Conservation (phyloP, 2,797 vertebrate species). For the Crax fasciolata region DNA sequence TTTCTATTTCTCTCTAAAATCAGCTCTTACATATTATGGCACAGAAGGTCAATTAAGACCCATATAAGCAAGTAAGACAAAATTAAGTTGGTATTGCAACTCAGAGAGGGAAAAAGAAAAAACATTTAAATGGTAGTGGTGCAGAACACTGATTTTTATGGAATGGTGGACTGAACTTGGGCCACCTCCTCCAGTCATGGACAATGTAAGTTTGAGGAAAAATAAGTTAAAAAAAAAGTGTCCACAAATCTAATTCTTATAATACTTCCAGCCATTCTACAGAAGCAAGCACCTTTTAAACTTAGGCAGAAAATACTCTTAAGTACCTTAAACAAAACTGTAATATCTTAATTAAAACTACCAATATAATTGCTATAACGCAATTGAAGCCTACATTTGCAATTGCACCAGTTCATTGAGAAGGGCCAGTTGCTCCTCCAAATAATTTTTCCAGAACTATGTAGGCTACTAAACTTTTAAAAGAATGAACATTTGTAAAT, state of each 20-base stretch:
- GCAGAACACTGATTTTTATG: not conserved
- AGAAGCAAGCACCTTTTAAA: not conserved
- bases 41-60: not conserved
- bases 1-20: not conserved
- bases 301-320: not conserved
- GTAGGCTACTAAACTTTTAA: not conserved
- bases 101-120: not conserved
- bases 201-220: not conserved
- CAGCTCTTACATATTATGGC: not conserved
- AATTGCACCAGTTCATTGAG: not conserved
- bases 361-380: not conserved
- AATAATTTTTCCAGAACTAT: not conserved
- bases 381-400: not conserved
- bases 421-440: not conserved
- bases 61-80: not conserved
- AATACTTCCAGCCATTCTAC: not conserved
- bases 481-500: not conserved
- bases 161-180: not conserved
- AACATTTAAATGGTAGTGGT: not conserved
- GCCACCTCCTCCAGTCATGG: not conserved
- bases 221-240: not conserved
- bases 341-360: not conserved
- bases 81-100: not conserved
- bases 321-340: not conserved
- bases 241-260: not conserved